Conservation (phyloP, 2,113 vertebrate species). For the Riparia riparia region DNA sequence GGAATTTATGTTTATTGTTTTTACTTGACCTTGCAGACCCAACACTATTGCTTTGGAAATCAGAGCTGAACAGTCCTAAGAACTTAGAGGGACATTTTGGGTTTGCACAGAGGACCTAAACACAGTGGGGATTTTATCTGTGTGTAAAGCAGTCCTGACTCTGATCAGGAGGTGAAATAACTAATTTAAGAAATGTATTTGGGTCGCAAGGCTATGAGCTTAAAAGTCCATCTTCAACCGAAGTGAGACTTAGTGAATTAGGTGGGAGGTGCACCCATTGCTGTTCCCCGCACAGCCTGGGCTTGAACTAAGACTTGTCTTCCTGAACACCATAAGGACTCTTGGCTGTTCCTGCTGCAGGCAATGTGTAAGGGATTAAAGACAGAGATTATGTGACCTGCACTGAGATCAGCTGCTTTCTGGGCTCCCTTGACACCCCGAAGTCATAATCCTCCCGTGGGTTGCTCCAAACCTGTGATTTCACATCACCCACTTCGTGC, state of each 20-base stretch:
- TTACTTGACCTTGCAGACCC: background rate
- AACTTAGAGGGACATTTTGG: background rate
- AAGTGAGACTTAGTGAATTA: background rate
- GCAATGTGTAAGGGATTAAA: background rate
- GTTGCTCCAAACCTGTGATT: background rate
- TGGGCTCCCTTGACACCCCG: background rate
- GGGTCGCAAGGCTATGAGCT: background rate
- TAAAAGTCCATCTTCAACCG: background rate
- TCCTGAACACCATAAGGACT: background rate
- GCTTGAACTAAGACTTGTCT: background rate
- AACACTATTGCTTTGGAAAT: background rate
- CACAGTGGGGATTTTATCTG: background rate
- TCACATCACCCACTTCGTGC: background rate
- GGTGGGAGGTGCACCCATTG: background rate
- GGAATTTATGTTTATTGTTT: background rate
- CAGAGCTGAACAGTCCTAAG: background rate
- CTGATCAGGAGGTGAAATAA: background rate
- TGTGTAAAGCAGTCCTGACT: background rate
- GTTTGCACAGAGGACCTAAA: background rate
- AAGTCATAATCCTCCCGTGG: background rate
- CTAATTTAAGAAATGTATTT: background rate
- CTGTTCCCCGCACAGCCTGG: background rate
- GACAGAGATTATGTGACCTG: background rate
- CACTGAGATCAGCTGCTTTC: background rate
- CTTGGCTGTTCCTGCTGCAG: background rate